Evolutionary conservation across 2,113 vertebrate genomes (phyloP), one percentile per base, ranked within the genome.

Genomic region (Gadus chalcogrammus): DNA sequence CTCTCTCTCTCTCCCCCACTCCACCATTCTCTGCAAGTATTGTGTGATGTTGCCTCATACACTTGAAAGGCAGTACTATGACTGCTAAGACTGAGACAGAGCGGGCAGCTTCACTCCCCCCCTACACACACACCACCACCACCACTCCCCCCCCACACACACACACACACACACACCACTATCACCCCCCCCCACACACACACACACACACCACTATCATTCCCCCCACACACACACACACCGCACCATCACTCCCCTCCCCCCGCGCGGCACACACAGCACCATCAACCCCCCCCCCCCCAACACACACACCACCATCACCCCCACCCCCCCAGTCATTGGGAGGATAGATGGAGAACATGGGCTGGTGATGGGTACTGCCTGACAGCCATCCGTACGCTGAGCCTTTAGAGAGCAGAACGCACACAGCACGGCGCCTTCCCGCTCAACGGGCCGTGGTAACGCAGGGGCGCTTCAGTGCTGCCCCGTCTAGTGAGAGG

Each of bases 21-120:
- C 42, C 12, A 31, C 22, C 31, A 27, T 17, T 27, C 28, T 42
- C 78, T 86, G 89, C 86, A 91, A 91, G 74, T 62, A 91, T 91
- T 91, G 85, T 87, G 85, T 80, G 82, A 86, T 88, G 75, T 91
- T 91, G 88, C 89, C 88, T 91, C 88, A 91, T 91, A 80, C 85
- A 85, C 87, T 87, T 90, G 83, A 88, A 90, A 90, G 86, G 74
- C 85, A 58, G 13, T n/a, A 58, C 78, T 82, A 82, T 67, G 63
- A 89, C 83, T 87, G 86, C 82, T 88, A 71, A 79, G 77, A 85
- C 82, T 89, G 87, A 88, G 88, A 89, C 82, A 83, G 84, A 82
- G 81, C 85, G 52, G 16, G 52, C 52, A 16, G 84, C 85, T 86
- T 89, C 84, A 80, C 81, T 74, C 79, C 79, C 76, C n/a, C 79